These are phyloP conservation scores for Malurus cyaneus DNA, from an alignment of 2,113 vertebrate genomes.

Conservation along the genomic window DNA sequence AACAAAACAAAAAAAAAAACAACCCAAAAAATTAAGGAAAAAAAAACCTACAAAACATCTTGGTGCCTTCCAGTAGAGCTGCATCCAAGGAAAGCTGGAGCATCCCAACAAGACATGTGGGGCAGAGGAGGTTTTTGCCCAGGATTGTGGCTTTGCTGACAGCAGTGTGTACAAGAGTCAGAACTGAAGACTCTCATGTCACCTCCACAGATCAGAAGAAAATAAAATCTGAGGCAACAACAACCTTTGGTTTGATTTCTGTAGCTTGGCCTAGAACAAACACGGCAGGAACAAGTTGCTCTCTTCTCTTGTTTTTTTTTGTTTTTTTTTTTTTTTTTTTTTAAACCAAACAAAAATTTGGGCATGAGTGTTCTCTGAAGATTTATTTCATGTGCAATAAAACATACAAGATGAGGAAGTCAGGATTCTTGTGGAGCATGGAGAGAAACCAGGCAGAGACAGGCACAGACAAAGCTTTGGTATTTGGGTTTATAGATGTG, in stretches of 20 bases:
- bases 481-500: neutral
- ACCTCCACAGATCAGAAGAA: neutral
- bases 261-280: neutral
- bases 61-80: neutral
- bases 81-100: neutral
- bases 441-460: neutral
- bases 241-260: neutral
- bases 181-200: neutral
- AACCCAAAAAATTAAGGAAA: no score
- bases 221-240: neutral
- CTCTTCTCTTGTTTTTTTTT: no score
- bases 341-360: neutral
- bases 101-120: neutral
- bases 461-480: neutral
- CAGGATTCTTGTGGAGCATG: neutral
- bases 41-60: no score
- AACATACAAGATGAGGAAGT: neutral
- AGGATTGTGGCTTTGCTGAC: fast-evolving
- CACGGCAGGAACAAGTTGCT: neutral
- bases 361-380: neutral
- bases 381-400: neutral
- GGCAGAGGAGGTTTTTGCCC: neutral
- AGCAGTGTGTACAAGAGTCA: no score
- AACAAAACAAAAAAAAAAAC: no score
- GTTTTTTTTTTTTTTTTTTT: neutral